Base-by-base conservation (phyloP, 2,113 vertebrate genomes). In the Crotalus horridus region DNA sequence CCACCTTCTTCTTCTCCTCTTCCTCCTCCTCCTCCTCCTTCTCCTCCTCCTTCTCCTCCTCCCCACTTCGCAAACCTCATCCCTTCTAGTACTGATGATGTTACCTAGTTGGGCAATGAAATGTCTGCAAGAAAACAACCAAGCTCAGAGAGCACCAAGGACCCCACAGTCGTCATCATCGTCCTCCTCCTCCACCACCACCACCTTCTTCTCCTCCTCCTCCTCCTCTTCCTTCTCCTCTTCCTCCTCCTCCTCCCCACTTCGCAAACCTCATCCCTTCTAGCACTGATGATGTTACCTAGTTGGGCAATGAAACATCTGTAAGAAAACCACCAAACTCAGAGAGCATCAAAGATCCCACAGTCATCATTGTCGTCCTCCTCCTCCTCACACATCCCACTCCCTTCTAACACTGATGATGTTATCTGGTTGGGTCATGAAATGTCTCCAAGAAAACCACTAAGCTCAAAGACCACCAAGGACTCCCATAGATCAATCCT, bases 91-190 rank as follows among this genome's bases (percentile, higher is more conserved):
- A 64, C 59, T n/a, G 61, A 64, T n/a, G 12, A 64, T 13, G 64
- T 33, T 69, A n/a, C 29, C 64, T 69, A 13, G n/a, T 13, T 11
- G 64, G 15, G 64, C 15, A 12, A 15, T 6, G 29, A 69, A 69
- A 69, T 0, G 1, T 6, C 64, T 69, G 29, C 29, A n/a, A 15
- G 29, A 13, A 69, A n/a, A 33, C 29, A 4, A 69, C 29, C 12
- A n/a, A n/a, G 29, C 64, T 69, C 64, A n/a, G 29, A 69, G 64
- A 69, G 4, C 29, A 33, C 64, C 29, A 69, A 15, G 29, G 64
- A 69, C 26, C 13, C 12, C 12, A 46, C 46, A 46, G 3, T 46
- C 43, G 0, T 43, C 0, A 0, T 46, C 4, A 0, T 5, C 3
- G 0, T 46, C 3, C 46, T 46, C 3, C 4, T 46, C 46, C 46